Base-by-base conservation (phyloP, 2,888 invertebrate genomes). In the Limnephilus auricula region DNA sequence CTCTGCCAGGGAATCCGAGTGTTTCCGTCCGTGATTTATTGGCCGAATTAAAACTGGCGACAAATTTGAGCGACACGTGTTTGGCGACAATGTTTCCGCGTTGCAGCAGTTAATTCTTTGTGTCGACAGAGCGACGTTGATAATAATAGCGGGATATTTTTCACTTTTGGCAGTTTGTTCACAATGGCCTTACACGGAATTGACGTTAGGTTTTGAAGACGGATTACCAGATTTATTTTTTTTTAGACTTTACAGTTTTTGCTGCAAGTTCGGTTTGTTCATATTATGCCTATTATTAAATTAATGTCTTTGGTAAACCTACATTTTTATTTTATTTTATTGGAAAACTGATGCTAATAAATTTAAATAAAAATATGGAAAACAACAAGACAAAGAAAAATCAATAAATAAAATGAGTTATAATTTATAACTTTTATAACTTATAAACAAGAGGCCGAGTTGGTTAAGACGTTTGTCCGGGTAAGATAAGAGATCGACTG, bases 151-250 rank as follows among this genome's bases (percentile, higher is more conserved):
- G 31, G 50, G n/a, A 50, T 50, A 88, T 79, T n/a, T n/a, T n/a
- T n/a, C n/a, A n/a, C n/a, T n/a, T n/a, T 88, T 88, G 88, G 88
- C 88, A 88, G 30, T 32, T 79, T 88, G 88, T 88, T 13, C 78
- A 78, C 79, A 88, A 86, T 45, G 85, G 86, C 86, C 31, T 13
- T 18, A 31, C 50, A 86, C 50, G 32, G 32, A 34, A 65, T 30
- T 85, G 85, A 85, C 82, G 2, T 82, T 34, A 82, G 34, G 82
- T 37, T 32, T 32, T 82, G 84, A 40, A 85, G 84, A 85, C 45
- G 84, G 84, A 85, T 45, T 45, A 30, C 32, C 84, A 30, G 25
- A 30, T 13, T n/a, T n/a, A n/a, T n/a, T n/a, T n/a, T n/a, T 10
- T 85, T 37, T 85, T 13, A 80, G 15, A 25, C 6, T 65, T 65